Conservation (phyloP, 1,140 invertebrate genomes). For the Cyrtorhinus lividipennis region DNA sequence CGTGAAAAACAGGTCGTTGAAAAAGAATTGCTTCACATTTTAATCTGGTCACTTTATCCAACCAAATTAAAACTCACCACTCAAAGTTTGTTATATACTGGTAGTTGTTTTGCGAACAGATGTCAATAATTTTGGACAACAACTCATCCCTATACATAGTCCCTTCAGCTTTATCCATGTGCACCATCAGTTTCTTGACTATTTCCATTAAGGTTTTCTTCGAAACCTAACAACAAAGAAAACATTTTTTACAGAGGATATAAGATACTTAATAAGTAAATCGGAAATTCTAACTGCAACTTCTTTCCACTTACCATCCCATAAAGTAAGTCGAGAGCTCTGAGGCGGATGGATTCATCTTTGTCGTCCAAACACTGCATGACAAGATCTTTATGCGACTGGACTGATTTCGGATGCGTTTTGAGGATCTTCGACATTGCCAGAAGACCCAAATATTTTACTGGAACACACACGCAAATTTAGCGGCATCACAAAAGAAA, state of each 20-base stretch:
- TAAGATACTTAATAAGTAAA: no score
- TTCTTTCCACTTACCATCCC: constrained; percentile 77
- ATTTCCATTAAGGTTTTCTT: constrained; percentile 99
- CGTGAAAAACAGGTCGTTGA: no score
- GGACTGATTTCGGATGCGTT: constrained; percentile 97
- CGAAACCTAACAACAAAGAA: constrained; percentile 46
- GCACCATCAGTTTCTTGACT: constrained; percentile 92
- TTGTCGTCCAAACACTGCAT: constrained; percentile 97
- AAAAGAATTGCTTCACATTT: no score
- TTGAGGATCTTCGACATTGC: constrained; percentile 98
- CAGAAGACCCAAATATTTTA: constrained; percentile 92
- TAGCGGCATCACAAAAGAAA: no score
- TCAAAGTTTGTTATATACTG: constrained; percentile 98
- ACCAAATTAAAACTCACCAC: no score
- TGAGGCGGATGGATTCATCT: constrained; percentile 93
- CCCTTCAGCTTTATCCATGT: constrained; percentile 96
- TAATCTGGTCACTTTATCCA: no score
- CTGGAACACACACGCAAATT: constrained; percentile 39
- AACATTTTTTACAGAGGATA: no score
- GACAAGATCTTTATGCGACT: constrained; percentile 96
- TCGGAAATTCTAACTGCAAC: no score
- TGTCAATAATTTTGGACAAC: constrained; percentile 92
- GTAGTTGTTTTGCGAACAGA: constrained; percentile 99
- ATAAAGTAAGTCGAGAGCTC: constrained; percentile 87
- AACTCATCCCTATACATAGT: constrained; percentile 92